Evolutionary conservation across 1,140 invertebrate genomes (phyloP), one percentile per base, ranked within the genome.

Genomic region (Episyrphus balteatus): DNA sequence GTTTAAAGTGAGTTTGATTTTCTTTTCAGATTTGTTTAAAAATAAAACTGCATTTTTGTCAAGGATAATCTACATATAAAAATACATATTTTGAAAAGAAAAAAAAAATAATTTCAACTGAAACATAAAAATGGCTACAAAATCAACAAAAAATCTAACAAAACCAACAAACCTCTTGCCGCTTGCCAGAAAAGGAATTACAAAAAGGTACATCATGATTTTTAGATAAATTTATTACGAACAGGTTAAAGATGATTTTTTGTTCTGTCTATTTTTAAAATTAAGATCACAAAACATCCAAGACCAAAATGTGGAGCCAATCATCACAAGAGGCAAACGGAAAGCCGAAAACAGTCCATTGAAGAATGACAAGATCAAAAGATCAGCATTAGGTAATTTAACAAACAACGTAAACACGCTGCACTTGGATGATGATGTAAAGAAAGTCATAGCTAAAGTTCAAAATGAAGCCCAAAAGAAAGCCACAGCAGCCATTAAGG

Each of bases 311-410:
- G 47, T 42, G 19, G 63, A 59, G 39, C 56, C 59, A 19, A 57
- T 59, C 41, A 57, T 57, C 43, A 65, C 61, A 18, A 58, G 62
- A 39, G 58, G 54, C 7, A 68, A 68, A 44, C 61, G 66, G 36
- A 68, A 68, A 50, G 66, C 66, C 33, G 66, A 68, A 13, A 51
- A 60, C 17, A 68, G 66, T 45, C 66, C 66, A 12, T 56, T 61
- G 8, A 66, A 66, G n/a, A 68, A 68, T 49, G 66, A 68, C 12
- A 66, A 67, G 46, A 55, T 66, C 32, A 83, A 81, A 52, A 65
- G 79, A 52, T 76, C 75, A 34, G 78, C 77, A 1, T 71, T 84
- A 54, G 78, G 78, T 49, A 82, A 84, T 56, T 72, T 84, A 19
- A 83, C 81, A 8, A 84, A 84, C 71, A 80, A 66, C 47, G 56